Percentiles rank a stretch among this genome's conserved stretches.
Evolutionary conservation across 2,797 vertebrate species (phyloP).

Genomic region (Poecilia picta): DNA sequence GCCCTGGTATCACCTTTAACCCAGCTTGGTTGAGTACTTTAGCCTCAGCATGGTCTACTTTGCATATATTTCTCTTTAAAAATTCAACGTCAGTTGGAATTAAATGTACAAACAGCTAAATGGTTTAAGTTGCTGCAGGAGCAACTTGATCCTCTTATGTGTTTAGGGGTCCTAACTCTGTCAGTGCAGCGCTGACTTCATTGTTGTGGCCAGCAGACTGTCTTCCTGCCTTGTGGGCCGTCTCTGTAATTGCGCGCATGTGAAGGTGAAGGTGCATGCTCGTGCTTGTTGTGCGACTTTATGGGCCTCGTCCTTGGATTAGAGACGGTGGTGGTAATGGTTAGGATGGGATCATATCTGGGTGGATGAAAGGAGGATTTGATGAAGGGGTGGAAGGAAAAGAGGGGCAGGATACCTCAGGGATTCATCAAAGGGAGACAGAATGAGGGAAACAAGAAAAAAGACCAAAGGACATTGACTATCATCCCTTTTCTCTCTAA

Average conservation of each 20-base stretch:
- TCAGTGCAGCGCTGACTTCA: conserved; percentile 71
- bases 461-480: conserved; percentile 35
- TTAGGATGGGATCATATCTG: conserved; percentile 53
- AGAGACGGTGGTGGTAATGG: conserved; percentile 45
- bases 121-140: conserved; percentile 80
- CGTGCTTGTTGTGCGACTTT: conserved; percentile 24
- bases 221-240: conserved; percentile 50
- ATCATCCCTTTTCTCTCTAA: conserved; percentile 49
- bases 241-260: conserved; percentile 36
- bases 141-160: conserved; percentile 77
- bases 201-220: conserved; percentile 61
- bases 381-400: conserved; percentile 32
- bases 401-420: conserved; percentile 43
- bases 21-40: conserved; percentile 52
- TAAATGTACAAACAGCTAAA: conserved; percentile 80
- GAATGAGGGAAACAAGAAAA: conserved; percentile 56
- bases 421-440: conserved; percentile 61
- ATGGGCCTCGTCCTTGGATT: conserved; percentile 53
- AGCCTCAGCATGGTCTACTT: conserved; percentile 49
- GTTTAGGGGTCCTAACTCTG: conserved; percentile 70
- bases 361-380: conserved; percentile 50
- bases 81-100: conserved; percentile 70
- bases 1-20: conserved; percentile 41
- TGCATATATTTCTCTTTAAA: conserved; percentile 57
- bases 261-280: conserved; percentile 24